phyloP scores from a whole-genome alignment of 1,140 invertebrate genomes.

The Varroa destructor region DNA sequence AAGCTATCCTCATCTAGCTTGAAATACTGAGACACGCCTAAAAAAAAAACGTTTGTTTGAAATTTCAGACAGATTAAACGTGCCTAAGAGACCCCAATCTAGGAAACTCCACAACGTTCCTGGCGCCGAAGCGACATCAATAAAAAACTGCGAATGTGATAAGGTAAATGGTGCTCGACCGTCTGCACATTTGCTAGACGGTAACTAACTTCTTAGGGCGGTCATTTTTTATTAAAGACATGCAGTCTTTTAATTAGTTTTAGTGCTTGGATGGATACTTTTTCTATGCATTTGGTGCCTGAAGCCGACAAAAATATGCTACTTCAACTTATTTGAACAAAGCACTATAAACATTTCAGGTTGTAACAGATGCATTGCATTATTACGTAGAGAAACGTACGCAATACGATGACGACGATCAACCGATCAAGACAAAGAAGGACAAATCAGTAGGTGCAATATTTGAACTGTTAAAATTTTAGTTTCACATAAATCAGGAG shows the following conservation, averaged over 20 bases:
- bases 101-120: neutral
- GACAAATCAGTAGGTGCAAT: neutral
- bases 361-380: constrained; percentile 13
- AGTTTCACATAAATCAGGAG: neutral
- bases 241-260: neutral
- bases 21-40: too few species aligned
- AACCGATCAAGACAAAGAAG: neutral
- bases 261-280: neutral
- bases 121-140: constrained; percentile 12
- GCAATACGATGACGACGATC: neutral
- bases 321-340: neutral
- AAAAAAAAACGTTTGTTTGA: too few species aligned
- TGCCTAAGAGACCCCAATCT: neutral
- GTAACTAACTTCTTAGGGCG: too few species aligned
- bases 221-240: neutral
- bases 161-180: neutral
- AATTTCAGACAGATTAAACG: too few species aligned
- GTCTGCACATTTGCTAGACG: neutral
- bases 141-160: constrained; percentile 25
- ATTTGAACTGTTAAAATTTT: neutral
- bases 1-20: too few species aligned
- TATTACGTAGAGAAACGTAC: constrained; percentile 15
- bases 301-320: neutral
- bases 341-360: neutral
- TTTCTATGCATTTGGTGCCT: neutral